Evolutionary conservation across 2,113 vertebrate species (phyloP), one percentile per base, ranked within the genome.

Genomic region (Oxyura jamaicensis): DNA sequence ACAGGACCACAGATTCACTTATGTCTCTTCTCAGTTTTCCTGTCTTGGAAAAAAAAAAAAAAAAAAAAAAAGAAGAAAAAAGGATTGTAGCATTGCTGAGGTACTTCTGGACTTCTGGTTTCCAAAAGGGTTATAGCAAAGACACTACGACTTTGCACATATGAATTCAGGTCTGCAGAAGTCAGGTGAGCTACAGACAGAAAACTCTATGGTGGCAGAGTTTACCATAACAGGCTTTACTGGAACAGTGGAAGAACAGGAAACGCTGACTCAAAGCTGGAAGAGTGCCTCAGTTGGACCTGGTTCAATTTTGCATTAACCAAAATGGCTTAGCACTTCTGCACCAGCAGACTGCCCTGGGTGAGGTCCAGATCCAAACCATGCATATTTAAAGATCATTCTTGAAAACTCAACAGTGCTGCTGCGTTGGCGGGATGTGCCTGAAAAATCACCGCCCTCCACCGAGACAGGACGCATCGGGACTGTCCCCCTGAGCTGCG

Each of bases 221-320:
- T 77, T 88, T 33, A 62, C 52, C 20, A 6, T 66, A 92, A 44
- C n/a, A 36, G 53, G 59, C 23, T 80, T 62, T 58, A 83, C 46
- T 60, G 58, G 52, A 82, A 46, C 28, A 60, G 36, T 29, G 6
- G 18, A n/a, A 6, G n/a, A 84, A 59, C 25, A 92, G 82, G 15
- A 52, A 48, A 33, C 4, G 8, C 78, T 91, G 25, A 10, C 20
- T 87, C 21, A 29, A 79, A 90, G 33, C 39, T 44, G 79, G 16
- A 22, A 58, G 50, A 83, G 17, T 36, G n/a, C 44, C 50, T 52
- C 0, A 0, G 26, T 44, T 48, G 36, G 44, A 69, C 11, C 18
- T 74, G 28, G 19, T 75, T 90, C n/a, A 18, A 42, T n/a, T 72
- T 78, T 82, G 66, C 33, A 22, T 84, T 67, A 75, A 53, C 20